Evolutionary conservation across 2,113 vertebrate genomes (phyloP), one percentile per base, ranked within the genome.

Genomic region (Trachemys scripta): DNA sequence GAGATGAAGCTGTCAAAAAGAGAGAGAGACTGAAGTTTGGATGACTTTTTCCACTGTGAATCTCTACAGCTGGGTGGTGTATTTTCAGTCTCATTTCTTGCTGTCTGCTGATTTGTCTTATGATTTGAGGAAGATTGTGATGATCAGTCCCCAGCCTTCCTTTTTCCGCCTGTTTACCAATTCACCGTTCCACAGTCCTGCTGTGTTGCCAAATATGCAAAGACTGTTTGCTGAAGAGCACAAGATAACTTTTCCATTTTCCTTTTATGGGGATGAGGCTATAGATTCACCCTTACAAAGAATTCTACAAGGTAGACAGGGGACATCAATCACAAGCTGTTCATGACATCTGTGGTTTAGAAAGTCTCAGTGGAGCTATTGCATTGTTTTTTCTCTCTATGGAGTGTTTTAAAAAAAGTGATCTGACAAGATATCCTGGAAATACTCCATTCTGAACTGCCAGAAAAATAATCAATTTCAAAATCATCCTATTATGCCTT

Each of bases 311-410:
- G 65, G 35, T 69, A 69, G 35, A n/a, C 3, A 2, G 19, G 16
- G 9, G 35, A 10, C 17, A n/a, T 69, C 83, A 82, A 8, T 0
- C 29, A 8, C 12, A 17, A 47, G 75, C 65, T 54, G 10, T 76
- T 16, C 14, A 12, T 8, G 35, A 38, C 9, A n/a, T 54, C 56
- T 76, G 2, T 57, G 79, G 47, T 8, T 0, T 0, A 10, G 78
- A 8, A 72, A 50, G 27, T 2, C 62, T 9, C 59, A 5, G 53
- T 81, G 13, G 22, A 92, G 76, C 38, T 4, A 35, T 53, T 59
- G 1, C 2, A 0, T 3, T 0, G 53, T 19, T 42, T 49, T 53
- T 51, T 81, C 31, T n/a, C 2, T 27, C 38, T 75, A 6, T 22
- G n/a, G 38, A 12, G 5, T 47, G 14, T 62, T 38, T 38, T 31